These are phyloP conservation scores for Pampus argenteus DNA, from an alignment of 2,797 vertebrate genomes.

Conservation along the genomic window DNA sequence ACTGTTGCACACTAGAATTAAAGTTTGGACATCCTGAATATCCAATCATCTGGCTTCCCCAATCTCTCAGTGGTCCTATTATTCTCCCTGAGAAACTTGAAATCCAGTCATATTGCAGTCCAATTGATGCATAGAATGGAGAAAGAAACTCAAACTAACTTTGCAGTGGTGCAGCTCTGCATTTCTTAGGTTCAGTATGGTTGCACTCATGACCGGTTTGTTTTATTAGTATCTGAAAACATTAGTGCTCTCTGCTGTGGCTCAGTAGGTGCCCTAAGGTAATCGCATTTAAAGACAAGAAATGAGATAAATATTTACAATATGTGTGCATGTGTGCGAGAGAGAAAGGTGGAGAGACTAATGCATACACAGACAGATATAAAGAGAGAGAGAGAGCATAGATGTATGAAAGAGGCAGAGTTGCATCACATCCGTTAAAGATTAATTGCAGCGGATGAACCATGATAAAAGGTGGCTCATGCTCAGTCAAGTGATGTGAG, in stretches of 20 bases:
- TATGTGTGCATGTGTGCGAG: constrained; percentile 30
- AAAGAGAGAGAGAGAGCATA: constrained; percentile 28
- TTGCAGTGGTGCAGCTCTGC: constrained; percentile 5
- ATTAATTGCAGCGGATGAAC: constrained; percentile 66
- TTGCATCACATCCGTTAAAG: constrained; percentile 61
- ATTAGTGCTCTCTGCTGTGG: constrained; percentile 27
- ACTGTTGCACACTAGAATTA: constrained; percentile 69
- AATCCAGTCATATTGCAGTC: constrained; percentile 37
- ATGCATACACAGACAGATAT: constrained; percentile 14
- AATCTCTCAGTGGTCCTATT: constrained; percentile 15
- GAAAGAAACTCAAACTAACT: constrained; percentile 28
- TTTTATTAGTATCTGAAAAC: constrained; percentile 43
- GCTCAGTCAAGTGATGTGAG: constrained; percentile 50
- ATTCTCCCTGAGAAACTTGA: constrained; percentile 41
- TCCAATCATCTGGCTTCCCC: constrained; percentile 50
- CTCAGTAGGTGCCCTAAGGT: constrained; percentile 34
- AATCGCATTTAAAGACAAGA: constrained; percentile 41
- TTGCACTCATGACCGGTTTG: constrained; percentile 23
- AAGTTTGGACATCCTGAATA: constrained; percentile 54
- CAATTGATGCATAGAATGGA: constrained; percentile 28
- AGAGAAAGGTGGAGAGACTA: constrained; percentile 10
- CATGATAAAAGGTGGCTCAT: constrained; percentile 52
- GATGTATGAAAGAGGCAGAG: constrained; percentile 33
- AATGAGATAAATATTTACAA: constrained; percentile 49
- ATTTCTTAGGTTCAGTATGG: constrained; percentile 16